Evolutionary conservation across 2,888 invertebrate genomes (phyloP).

Genomic region (Gasteruption jaculator): DNA sequence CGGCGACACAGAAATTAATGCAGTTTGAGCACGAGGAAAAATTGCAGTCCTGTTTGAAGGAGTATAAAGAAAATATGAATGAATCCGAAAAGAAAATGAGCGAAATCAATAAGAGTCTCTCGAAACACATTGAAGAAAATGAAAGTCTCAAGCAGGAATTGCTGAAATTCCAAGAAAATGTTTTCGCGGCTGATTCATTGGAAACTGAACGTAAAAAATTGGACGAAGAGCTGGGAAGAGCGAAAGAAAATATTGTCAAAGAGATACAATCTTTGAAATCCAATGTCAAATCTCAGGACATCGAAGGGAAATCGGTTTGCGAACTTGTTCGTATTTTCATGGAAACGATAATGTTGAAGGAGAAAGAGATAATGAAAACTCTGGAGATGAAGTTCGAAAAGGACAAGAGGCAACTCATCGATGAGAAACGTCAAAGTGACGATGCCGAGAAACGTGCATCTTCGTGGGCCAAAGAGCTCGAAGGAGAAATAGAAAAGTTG

Average conservation of each 20-base stretch:
- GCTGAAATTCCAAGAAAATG: constrained; percentile 20
- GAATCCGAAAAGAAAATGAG: constrained; percentile 41
- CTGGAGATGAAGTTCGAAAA: constrained; percentile 28
- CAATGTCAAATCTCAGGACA: constrained; percentile 13
- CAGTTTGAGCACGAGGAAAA: too few species aligned
- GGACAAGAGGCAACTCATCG: constrained; percentile 30
- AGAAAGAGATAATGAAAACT: constrained; percentile 35
- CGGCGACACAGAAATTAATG: too few species aligned
- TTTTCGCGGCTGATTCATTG: not conserved
- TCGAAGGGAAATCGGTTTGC: constrained; percentile 25
- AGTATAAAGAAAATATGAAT: constrained; percentile 37
- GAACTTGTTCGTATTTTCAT: constrained; percentile 38
- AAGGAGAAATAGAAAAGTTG: constrained; percentile 38
- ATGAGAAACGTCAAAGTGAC: constrained; percentile 33
- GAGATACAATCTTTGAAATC: constrained; percentile 36
- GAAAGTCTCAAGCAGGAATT: constrained; percentile 25
- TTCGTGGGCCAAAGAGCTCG: constrained; percentile 39
- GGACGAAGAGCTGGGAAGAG: constrained; percentile 17
- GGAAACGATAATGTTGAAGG: constrained; percentile 36
- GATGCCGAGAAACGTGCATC: constrained; percentile 35
- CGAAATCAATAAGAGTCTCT: constrained; percentile 42
- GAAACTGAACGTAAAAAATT: constrained; percentile 10
- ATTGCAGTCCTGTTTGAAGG: constrained; percentile 10
- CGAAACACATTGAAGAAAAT: constrained; percentile 46
- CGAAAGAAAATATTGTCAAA: constrained; percentile 30